Evolutionary conservation across 2,888 invertebrate species (phyloP), one percentile per base, ranked within the genome.

Genomic region (Oxycera nigricornis): DNA sequence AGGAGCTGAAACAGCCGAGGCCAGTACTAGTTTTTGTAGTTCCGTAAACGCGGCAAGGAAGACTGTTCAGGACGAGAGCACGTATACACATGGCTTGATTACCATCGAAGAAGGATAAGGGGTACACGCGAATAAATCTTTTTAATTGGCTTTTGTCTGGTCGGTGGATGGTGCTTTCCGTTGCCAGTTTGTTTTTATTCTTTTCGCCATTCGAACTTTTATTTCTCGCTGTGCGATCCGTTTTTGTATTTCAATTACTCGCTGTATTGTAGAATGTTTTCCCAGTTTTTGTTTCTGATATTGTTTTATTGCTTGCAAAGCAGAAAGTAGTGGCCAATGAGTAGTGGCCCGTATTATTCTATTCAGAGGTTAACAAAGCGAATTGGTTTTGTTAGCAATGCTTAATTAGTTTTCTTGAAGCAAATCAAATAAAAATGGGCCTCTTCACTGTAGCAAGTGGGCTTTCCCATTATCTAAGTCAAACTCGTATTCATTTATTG

Each of bases 141-240:
- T 73, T 73, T 73, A 73, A 73, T 73, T 73, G 73, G 30, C 73
- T 73, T 73, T 73, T 73, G 73, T 73, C 73, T 73, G 61, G 73
- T 62, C 62, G 30, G 31, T 61, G 24, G 55, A 65, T 52, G 50
- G 59, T 55, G 72, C 30, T 26, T 72, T 52, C 59, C 59, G 72
- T 72, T 46, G 35, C 39, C 59, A 59, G 72, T 72, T 72, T 46
- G 59, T 39, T 72, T 57, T 72, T 72, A 46, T 59, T 72, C 57
- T 72, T 72, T 72, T 72, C 39, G 59, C 72, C 41, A 59, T 72
- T 70, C 70, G 70, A 68, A 59, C 59, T 59, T 72, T 72, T 72
- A 72, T 72, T 52, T 70, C 11, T 52, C 52, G 55, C 24, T 31
- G n/a, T 72, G 31, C 59, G n/a, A 35, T 20, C 59, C 26, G 52